Evolutionary conservation across 2,888 invertebrate species (phyloP), one percentile per base, ranked within the genome.

Genomic region (Sinodicranocentrus sp.): DNA sequence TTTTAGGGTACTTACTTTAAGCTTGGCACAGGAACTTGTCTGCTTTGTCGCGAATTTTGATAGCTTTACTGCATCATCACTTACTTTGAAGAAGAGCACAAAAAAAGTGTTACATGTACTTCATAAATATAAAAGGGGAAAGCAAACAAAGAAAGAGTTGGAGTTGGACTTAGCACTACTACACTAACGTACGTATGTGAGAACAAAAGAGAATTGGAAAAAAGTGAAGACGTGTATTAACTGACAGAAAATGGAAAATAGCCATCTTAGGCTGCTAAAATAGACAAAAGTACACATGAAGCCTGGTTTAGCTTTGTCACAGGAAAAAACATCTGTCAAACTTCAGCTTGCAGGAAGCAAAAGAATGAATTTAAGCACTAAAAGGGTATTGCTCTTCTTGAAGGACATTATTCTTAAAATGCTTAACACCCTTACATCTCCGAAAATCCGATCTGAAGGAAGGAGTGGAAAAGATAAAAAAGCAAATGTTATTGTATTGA

Each of bases 241-340:
- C 43, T 67, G 67, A 67, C 43, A 44, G 21, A 44, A 67, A 67
- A 67, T 67, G 44, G 67, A 67, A 44, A 67, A 44, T 67, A 44
- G 44, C 43, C 67, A 8, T 63, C 39, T 3, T 23, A 57, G 25
- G 2, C 10, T 10, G 48, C 48, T 48, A 6, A 3, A 48, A 48
- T 10, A 48, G n/a, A 10, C n/a, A n/a, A n/a, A 48, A 48, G n/a
- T 39, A 13, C n/a, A 48, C n/a, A 48, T n/a, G 5, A 48, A 10
- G 48, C 5, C 48, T 10, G n/a, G 13, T n/a, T 19, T 21, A 21
- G 23, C 57, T 57, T 57, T 54, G 21, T 54, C 6, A 13, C 39
- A 44, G 44, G 44, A 44, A n/a, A 1, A 44, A 44, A 44, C 44
- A 8, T 44, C 8, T n/a, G n/a, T n/a, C n/a, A n/a, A n/a, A n/a